These are phyloP conservation scores for Latheticus oryzae DNA, from an alignment of 2,888 invertebrate species.

Conservation along the genomic window DNA sequence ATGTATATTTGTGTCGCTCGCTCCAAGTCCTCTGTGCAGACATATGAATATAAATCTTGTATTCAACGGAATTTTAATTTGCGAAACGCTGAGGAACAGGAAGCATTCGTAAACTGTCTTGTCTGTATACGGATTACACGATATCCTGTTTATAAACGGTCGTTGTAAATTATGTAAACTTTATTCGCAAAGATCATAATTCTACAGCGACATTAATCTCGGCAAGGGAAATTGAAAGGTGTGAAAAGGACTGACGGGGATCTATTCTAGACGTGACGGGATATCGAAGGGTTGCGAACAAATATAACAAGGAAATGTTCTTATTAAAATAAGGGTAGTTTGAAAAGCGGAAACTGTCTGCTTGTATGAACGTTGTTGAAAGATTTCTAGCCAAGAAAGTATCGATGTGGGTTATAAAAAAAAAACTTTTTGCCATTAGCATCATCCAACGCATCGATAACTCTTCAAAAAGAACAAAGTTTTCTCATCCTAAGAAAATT, in stretches of 20 bases:
- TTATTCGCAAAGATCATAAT: constrained; percentile 32
- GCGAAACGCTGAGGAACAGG: constrained; percentile 40
- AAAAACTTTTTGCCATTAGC: constrained; percentile 14
- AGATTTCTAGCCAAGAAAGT: not conserved
- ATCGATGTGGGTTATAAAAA: constrained; percentile 18
- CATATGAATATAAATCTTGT: constrained; percentile 46
- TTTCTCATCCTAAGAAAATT: constrained; percentile 12
- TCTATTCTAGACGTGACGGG: not conserved
- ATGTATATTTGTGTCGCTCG: constrained; percentile 45
- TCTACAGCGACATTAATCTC: constrained; percentile 20
- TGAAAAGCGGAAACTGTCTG: too few species aligned
- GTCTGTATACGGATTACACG: constrained; percentile 41
- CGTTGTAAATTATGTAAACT: constrained; percentile 30
- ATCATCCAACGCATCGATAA: constrained; percentile 23
- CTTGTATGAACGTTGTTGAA: not conserved
- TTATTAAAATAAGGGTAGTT: too few species aligned
- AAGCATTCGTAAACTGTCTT: constrained; percentile 44
- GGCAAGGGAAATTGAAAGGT: constrained; percentile 10
- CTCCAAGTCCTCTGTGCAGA: constrained; percentile 38
- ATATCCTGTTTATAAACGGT: constrained; percentile 42
- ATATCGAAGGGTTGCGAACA: not conserved
- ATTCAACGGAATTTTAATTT: constrained; percentile 49
- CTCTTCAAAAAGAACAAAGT: constrained; percentile 15
- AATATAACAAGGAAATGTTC: not conserved
- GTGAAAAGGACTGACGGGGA: not conserved